phyloP scores from a whole-genome alignment of 2,888 invertebrate genomes.

The Hypena proboscidalis region DNA sequence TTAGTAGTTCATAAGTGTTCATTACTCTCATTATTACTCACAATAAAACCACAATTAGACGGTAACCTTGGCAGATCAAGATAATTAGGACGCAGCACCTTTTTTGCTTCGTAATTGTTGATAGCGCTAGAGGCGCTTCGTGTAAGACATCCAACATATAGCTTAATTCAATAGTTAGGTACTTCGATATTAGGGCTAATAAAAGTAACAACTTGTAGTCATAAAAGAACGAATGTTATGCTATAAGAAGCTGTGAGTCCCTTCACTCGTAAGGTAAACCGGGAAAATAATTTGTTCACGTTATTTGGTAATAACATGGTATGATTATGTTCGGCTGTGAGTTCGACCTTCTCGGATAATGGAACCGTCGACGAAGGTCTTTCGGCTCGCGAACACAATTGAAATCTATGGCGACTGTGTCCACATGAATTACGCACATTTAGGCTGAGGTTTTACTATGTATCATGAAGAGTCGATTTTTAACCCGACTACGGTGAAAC shows the following conservation, averaged over 20 bases:
- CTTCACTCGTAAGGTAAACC: constrained; percentile 33
- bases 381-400: constrained; percentile 39
- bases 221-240: constrained; percentile 19
- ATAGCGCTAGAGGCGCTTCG: too few species aligned
- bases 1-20: constrained; percentile 24
- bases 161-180: constrained; percentile 15
- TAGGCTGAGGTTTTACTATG: constrained; percentile 14
- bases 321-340: constrained; percentile 46
- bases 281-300: constrained; percentile 28
- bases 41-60: constrained; percentile 32
- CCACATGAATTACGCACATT: constrained; percentile 17
- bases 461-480: too few species aligned
- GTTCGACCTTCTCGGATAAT: constrained; percentile 64
- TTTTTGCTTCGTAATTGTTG: constrained; percentile 29
- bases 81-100: constrained; percentile 32
- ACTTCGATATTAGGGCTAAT: constrained; percentile 25
- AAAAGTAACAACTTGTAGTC: constrained; percentile 24
- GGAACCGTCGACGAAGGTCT: constrained; percentile 59
- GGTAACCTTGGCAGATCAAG: constrained; percentile 36
- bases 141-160: too few species aligned
- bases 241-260: constrained; percentile 27
- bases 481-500: too few species aligned
- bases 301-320: constrained; percentile 41
- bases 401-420: constrained; percentile 28
- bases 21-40: constrained; percentile 18